Base-by-base conservation (phyloP, 2,797 vertebrate species). In the Morelia viridis region DNA sequence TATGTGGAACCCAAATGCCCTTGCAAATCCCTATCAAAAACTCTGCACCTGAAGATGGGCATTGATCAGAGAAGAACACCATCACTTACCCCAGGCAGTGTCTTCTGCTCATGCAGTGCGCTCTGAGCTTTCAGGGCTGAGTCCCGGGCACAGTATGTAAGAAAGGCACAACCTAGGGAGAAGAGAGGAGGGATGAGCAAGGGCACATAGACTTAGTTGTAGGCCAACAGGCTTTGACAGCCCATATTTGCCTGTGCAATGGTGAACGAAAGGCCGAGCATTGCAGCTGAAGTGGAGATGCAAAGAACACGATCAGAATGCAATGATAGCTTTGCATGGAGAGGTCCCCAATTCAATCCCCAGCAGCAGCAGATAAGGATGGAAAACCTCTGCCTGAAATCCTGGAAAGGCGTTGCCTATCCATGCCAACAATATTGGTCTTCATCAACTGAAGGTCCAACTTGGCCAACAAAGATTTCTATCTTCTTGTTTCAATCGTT, bases 101-200 rank as follows among this genome's bases (percentile, higher is more conserved):
- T 99, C 98, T 99, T 99, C 98, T 99, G 98, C 97, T 99, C 98
- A 2, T 99, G 98, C 94, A 99, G 97, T 84, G 98, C 98, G 93
- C 98, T 99, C 98, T 99, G 98, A 96, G 98, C 98, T 97, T 99
- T 99, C 95, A 99, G 98, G 94, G 98, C 98, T 76, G 98, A 99
- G 95, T 99, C 98, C 97, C 98, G 98, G 97, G 98, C 98, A 97
- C 98, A 99, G 97, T 99, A 99, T 95, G 98, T 99, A 96, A 99
- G 98, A 97, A 99, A 99, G 97, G 98, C 98, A 98, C 98, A 99
- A 97, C 98, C 98, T 99, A 96, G 90, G 92, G 96, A 95, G 97
- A 95, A 83, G 93, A 17, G 12, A 31, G 85, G 17, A 91, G 15
- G 15, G 31, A 88, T 85, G 68, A 85, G 68, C 86, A 85, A 60